These are phyloP conservation scores for Tetranychus piercei DNA, from an alignment of 2,888 invertebrate genomes.

Conservation along the genomic window DNA sequence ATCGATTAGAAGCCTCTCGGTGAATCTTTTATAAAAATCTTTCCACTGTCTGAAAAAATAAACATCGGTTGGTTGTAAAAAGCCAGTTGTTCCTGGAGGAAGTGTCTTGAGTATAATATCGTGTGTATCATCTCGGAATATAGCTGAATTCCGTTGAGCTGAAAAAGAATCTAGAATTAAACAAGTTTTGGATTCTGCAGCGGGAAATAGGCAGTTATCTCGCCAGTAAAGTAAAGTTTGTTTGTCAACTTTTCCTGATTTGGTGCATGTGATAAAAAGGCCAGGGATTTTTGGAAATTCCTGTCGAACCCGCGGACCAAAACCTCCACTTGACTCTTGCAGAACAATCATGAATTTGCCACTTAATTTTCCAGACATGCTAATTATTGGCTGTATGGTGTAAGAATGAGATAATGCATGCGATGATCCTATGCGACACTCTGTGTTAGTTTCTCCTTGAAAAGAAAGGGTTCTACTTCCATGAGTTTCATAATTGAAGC, in stretches of 20 bases:
- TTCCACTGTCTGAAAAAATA: constrained; percentile 7
- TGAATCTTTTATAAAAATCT: background rate
- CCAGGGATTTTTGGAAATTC: background rate
- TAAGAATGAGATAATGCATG: constrained; percentile 3
- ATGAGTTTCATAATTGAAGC: constrained; percentile 6
- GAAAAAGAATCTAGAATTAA: no score
- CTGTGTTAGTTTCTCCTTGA: background rate
- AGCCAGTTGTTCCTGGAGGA: background rate
- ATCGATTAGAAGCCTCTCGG: background rate
- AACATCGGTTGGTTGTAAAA: background rate
- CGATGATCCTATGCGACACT: no score
- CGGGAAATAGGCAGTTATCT: no score
- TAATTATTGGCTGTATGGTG: background rate
- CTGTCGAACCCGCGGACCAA: background rate
- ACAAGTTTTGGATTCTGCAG: background rate
- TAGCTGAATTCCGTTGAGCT: no score
- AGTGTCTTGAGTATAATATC: no score
- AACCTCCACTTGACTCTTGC: background rate
- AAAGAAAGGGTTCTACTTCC: background rate
- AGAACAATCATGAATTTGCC: background rate
- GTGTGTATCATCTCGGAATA: no score
- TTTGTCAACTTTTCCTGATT: background rate
- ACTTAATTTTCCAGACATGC: background rate
- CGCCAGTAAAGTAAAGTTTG: background rate
- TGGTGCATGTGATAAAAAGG: background rate